phyloP scores from a whole-genome alignment of 2,797 vertebrate genomes.

The Acipenser ruthenus region DNA sequence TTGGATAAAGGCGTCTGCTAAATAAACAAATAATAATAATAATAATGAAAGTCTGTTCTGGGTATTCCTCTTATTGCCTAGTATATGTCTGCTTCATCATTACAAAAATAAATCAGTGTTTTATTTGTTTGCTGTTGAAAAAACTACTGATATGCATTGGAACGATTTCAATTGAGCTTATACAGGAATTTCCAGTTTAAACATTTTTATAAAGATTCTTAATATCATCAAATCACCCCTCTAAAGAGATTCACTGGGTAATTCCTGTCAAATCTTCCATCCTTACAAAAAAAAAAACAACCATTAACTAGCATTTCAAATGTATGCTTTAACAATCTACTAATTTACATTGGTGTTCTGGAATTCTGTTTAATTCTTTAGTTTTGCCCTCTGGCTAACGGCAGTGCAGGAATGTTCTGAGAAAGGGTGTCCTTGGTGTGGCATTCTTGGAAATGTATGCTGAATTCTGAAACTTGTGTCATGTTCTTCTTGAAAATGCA shows the following conservation, averaged over 20 bases:
- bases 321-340: too few relatives aligned
- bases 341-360: background rate
- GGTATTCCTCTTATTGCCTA: conserved; percentile 27
- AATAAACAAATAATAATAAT: too few relatives aligned
- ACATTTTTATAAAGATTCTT: background rate
- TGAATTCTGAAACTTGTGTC: conserved; percentile 2
- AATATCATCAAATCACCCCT: too few relatives aligned
- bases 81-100: conserved; percentile 44
- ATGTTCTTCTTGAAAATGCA: conserved; percentile 6
- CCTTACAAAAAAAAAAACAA: too few relatives aligned
- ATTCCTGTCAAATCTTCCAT: too few relatives aligned
- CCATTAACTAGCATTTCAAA: too few relatives aligned
- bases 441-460: background rate
- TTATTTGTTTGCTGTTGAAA: conserved; percentile 37
- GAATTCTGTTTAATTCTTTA: background rate
- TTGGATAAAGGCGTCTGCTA: too few relatives aligned
- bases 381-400: background rate
- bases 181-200: background rate
- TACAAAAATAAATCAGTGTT: conserved; percentile 57
- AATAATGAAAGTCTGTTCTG: conserved; percentile 13
- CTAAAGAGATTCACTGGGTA: too few relatives aligned
- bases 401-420: too few relatives aligned
- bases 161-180: conserved; percentile 15
- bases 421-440: background rate
- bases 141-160: conserved; percentile 53